Conservation (phyloP, 2,888 invertebrate species). For the Agonopterix alstromeriana region DNA sequence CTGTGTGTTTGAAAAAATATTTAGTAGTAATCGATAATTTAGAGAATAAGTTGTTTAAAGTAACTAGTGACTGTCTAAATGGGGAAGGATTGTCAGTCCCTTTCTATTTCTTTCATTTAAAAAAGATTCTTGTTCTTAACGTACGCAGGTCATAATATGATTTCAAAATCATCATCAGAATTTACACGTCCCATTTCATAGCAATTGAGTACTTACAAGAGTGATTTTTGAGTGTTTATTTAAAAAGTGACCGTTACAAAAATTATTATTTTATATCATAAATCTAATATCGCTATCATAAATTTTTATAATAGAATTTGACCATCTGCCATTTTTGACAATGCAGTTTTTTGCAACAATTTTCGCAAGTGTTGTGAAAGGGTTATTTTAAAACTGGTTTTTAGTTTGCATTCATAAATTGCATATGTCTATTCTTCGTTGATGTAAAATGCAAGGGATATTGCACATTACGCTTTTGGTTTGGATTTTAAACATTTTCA, state of each 20-base stretch:
- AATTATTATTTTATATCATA: conserved; percentile 23
- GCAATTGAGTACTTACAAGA: not conserved
- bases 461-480: not conserved
- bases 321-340: conserved; percentile 57
- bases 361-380: conserved; percentile 44
- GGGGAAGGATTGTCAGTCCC: no score
- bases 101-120: no score
- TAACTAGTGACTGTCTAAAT: no score
- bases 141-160: no score
- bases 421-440: conserved; percentile 6
- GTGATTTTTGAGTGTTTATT: not conserved
- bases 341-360: conserved; percentile 48
- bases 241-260: conserved; percentile 1
- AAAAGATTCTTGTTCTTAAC: no score
- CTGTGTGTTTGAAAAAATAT: no score
- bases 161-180: no score
- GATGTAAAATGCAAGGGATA: not conserved
- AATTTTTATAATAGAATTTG: conserved; percentile 26
- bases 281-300: conserved; percentile 21
- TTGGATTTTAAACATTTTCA: no score
- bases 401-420: conserved; percentile 41
- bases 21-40: no score
- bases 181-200: no score
- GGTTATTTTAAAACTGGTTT: conserved; percentile 46
- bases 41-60: no score